phyloP scores from a whole-genome alignment of 2,888 invertebrate genomes.

The Stegana nigrithorax region DNA sequence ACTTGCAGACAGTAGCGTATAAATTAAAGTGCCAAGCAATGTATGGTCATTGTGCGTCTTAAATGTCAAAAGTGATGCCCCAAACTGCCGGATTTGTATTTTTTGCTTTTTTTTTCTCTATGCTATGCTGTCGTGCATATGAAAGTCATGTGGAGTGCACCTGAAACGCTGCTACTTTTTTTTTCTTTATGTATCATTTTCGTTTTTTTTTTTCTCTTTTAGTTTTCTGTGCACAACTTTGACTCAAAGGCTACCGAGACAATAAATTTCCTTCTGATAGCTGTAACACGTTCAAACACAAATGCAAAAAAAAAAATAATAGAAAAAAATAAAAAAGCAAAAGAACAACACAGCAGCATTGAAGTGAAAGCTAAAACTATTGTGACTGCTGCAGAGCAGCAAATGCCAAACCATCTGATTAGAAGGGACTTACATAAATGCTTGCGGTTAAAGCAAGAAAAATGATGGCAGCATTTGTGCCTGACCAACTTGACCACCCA shows the following conservation, averaged over 20 bases:
- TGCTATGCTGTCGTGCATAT: constrained; percentile 12
- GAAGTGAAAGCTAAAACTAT: no score
- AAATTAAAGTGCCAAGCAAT: constrained; percentile 48
- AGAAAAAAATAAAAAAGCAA: not conserved
- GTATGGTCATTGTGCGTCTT: constrained; percentile 54
- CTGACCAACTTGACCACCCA: constrained; percentile 23
- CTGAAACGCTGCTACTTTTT: constrained; percentile 37
- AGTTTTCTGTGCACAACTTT: constrained; percentile 39
- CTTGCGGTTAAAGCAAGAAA: constrained; percentile 34
- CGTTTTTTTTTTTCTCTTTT: constrained; percentile 7
- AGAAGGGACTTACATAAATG: constrained; percentile 36
- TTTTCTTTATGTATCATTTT: no score
- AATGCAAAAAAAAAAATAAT: constrained; percentile 1
- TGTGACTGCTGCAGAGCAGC: no score
- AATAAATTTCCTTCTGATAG: constrained; percentile 57
- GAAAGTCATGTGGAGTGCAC: constrained; percentile 40
- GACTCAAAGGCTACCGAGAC: constrained; percentile 47
- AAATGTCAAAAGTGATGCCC: constrained; percentile 59
- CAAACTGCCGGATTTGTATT: not conserved
- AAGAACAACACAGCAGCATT: no score
- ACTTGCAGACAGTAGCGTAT: constrained; percentile 59
- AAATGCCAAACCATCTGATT: constrained; percentile 37
- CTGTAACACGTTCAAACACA: constrained; percentile 8
- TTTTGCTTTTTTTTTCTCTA: no score
- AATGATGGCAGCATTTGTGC: constrained; percentile 48